phyloP scores from a whole-genome alignment of 2,888 invertebrate genomes.

The Machimus atricapillus region DNA sequence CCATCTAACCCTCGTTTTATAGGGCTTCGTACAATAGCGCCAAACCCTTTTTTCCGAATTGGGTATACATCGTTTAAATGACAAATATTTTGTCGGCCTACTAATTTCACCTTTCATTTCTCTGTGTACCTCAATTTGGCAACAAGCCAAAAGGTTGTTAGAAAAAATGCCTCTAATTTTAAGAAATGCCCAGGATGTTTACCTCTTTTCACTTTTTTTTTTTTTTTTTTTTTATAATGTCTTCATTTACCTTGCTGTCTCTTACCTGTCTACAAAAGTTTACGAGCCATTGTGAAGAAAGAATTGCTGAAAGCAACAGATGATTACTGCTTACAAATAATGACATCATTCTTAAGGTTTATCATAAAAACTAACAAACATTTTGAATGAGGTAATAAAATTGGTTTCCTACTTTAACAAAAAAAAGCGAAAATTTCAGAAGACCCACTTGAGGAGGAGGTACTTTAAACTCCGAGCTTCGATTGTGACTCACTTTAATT shows the following conservation, averaged over 20 bases:
- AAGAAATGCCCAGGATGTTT: neutral
- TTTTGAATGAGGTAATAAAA: neutral
- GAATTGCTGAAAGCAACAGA: neutral
- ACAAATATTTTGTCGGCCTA: neutral
- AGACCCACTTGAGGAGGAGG: neutral
- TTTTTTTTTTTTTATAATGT: neutral
- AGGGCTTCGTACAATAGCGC: neutral
- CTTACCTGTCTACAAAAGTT: neutral
- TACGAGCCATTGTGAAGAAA: neutral
- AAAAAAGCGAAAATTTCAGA: neutral
- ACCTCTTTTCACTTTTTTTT: neutral
- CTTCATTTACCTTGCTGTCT: neutral
- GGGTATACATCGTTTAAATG: neutral
- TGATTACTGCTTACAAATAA: neutral
- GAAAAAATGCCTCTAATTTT: neutral
- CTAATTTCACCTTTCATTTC: neutral
- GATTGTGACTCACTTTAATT: neutral
- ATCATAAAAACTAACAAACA: neutral
- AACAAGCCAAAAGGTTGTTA: neutral
- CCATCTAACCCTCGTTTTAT: neutral
- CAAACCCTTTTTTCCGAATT: neutral
- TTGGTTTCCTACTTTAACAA: neutral
- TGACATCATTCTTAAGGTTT: neutral
- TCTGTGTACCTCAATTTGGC: neutral
- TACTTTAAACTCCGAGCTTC: neutral